Evolutionary conservation across 1,140 invertebrate species (phyloP).

Genomic region (Contarinia nasturtii): DNA sequence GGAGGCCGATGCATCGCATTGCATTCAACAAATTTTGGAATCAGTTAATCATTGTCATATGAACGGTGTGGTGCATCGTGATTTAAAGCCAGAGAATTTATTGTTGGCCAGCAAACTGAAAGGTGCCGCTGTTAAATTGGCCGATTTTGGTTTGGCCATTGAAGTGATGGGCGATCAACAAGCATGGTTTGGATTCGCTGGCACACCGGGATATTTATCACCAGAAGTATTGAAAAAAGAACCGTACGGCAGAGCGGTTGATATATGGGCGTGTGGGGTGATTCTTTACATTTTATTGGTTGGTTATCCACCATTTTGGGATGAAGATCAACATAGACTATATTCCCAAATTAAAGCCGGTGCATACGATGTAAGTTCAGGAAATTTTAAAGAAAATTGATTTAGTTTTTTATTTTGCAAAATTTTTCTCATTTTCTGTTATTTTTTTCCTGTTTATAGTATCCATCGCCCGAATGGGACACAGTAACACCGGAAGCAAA

Average conservation of each 20-base stretch:
- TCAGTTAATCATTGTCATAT: constrained; percentile 84
- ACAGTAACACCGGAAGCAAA: constrained; percentile 90
- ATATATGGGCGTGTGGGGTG: constrained; percentile 91
- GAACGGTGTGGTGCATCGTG: constrained; percentile 77
- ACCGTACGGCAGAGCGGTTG: constrained; percentile 85
- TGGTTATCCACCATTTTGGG: constrained; percentile 91
- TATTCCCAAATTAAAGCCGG: constrained; percentile 90
- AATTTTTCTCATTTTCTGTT: neutral
- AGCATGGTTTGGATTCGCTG: constrained; percentile 89
- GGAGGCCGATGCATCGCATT: constrained; percentile 86
- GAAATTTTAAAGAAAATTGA: neutral
- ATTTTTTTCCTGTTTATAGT: constrained; percentile 32
- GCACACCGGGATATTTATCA: constrained; percentile 82
- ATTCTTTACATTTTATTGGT: constrained; percentile 75
- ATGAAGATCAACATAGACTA: constrained; percentile 82
- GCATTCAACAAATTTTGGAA: constrained; percentile 89
- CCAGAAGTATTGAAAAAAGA: constrained; percentile 90
- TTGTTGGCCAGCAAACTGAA: constrained; percentile 82
- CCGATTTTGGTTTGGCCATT: constrained; percentile 83
- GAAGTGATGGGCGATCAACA: constrained; percentile 82
- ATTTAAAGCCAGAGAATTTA: constrained; percentile 78
- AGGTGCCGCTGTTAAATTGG: constrained; percentile 82
- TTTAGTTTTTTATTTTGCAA: neutral
- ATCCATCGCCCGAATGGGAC: constrained; percentile 90
- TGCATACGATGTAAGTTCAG: constrained; percentile 72